Evolutionary conservation across 1,140 invertebrate species (phyloP).

Genomic region (Drosophila pachea): DNA sequence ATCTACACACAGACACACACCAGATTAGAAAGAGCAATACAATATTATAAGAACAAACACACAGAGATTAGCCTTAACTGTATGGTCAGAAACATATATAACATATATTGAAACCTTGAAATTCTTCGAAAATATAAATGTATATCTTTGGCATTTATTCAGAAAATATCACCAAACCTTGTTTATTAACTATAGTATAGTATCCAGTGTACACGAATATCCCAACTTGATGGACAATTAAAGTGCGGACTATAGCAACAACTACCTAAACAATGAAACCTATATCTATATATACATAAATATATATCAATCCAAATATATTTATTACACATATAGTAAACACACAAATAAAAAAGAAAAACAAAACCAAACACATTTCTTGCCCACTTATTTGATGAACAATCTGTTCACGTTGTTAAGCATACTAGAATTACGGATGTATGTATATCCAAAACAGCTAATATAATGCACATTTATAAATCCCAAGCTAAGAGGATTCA

Average conservation of each 20-base stretch:
- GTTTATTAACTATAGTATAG: slow-evolving; percentile 30
- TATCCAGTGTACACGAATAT: slow-evolving; percentile 62
- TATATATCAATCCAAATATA: slow-evolving; percentile 19
- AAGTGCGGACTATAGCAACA: slow-evolving; percentile 56
- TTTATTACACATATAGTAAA: slow-evolving; percentile 42
- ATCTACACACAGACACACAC: slow-evolving; percentile 6
- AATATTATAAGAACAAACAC: slow-evolving; percentile 52
- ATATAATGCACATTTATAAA: slow-evolving; percentile 43
- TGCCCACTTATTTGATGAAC: slow-evolving; percentile 58
- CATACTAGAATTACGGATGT: slow-evolving; percentile 17
- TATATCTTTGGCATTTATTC: slow-evolving; percentile 52
- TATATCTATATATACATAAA: slow-evolving; percentile 48
- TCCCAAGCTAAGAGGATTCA: slow-evolving; percentile 36
- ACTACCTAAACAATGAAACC: slow-evolving; percentile 48
- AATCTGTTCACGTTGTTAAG: slow-evolving; percentile 53
- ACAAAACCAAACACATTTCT: slow-evolving; percentile 45
- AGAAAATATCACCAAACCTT: slow-evolving; percentile 54
- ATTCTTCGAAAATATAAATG: slow-evolving; percentile 13
- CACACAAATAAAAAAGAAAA: slow-evolving; percentile 59
- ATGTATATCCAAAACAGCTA: slow-evolving; percentile 22
- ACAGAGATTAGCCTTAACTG: not conserved
- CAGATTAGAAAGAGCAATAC: slow-evolving; percentile 59
- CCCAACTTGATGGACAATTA: slow-evolving; percentile 69
- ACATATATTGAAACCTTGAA: slow-evolving; percentile 25
- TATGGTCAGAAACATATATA: slow-evolving; percentile 5